Evolutionary conservation across 2,888 invertebrate species (phyloP).

Genomic region (Anoplius nigerrimus): DNA sequence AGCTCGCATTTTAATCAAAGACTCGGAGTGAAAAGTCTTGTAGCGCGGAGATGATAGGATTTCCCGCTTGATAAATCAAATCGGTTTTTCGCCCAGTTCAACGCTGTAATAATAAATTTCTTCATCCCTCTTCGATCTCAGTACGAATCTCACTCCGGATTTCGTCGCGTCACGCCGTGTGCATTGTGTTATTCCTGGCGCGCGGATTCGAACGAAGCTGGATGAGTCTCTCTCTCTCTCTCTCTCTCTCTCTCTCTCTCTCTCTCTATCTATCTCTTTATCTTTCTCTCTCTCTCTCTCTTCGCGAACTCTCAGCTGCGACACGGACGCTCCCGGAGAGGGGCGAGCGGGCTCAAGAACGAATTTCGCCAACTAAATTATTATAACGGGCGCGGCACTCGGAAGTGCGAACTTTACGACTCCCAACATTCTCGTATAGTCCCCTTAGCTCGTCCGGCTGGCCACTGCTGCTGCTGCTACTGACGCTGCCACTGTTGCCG

Average conservation of each 20-base stretch:
- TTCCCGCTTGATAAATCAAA: slow-evolving; percentile 73
- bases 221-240: background rate
- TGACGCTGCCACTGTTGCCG: no score
- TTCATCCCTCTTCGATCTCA: slow-evolving; percentile 34
- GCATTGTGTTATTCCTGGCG: background rate
- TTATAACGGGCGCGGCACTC: slow-evolving; percentile 64
- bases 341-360: slow-evolving; percentile 30
- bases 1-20: slow-evolving; percentile 74
- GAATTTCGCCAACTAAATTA: slow-evolving; percentile 70
- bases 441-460: slow-evolving; percentile 55
- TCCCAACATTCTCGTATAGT: slow-evolving; percentile 69
- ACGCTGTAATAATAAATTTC: slow-evolving; percentile 60
- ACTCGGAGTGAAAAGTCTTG: slow-evolving; percentile 73
- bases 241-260: slow-evolving; percentile 1
- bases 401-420: slow-evolving; percentile 64
- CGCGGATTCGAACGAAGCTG: background rate
- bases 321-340: slow-evolving; percentile 9
- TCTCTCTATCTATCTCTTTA: slow-evolving; percentile 2
- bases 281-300: no score
- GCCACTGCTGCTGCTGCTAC: no score
- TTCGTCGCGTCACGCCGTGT: background rate
- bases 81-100: slow-evolving; percentile 59
- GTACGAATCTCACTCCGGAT: background rate
- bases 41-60: slow-evolving; percentile 70
- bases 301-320: slow-evolving; percentile 13